phyloP scores from a whole-genome alignment of 2,797 vertebrate genomes.

The Naso thynnoides region DNA sequence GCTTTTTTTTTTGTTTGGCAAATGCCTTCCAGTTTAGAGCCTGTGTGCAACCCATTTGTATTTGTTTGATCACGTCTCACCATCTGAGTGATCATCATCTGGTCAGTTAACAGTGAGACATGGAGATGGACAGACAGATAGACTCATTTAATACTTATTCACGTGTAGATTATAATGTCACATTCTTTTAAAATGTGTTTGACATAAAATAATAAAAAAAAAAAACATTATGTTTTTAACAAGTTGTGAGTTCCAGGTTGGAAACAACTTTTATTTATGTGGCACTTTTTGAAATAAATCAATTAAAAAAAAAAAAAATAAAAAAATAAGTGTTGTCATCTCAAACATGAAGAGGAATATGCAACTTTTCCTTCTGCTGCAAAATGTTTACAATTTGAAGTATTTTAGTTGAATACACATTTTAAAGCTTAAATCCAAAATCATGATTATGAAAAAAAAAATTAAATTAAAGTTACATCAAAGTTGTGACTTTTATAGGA shows the following conservation, averaged over 20 bases:
- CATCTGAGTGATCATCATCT: constrained; percentile 49
- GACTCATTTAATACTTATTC: background rate
- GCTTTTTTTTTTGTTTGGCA: constrained; percentile 73
- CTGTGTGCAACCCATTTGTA: constrained; percentile 54
- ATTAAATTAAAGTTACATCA: constrained; percentile 3
- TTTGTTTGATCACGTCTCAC: constrained; percentile 73
- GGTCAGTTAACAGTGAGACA: constrained; percentile 30
- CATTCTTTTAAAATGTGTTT: too few species aligned
- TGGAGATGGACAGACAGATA: constrained; percentile 40
- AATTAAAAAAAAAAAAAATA: background rate
- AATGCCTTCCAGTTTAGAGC: constrained; percentile 67
- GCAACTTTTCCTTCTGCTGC: constrained; percentile 15
- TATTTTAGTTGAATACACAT: background rate
- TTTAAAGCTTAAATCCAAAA: background rate
- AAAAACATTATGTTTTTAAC: too few species aligned
- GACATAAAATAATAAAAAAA: background rate
- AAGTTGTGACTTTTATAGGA: background rate
- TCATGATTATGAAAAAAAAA: background rate
- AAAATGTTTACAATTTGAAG: background rate
- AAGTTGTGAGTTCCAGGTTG: too few species aligned
- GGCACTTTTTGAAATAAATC: background rate
- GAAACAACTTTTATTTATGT: background rate
- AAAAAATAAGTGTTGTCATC: background rate
- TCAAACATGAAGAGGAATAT: background rate
- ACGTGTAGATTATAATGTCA: too few species aligned